Base-by-base conservation (phyloP, 2,888 invertebrate genomes). In the Sialis lutaria region DNA sequence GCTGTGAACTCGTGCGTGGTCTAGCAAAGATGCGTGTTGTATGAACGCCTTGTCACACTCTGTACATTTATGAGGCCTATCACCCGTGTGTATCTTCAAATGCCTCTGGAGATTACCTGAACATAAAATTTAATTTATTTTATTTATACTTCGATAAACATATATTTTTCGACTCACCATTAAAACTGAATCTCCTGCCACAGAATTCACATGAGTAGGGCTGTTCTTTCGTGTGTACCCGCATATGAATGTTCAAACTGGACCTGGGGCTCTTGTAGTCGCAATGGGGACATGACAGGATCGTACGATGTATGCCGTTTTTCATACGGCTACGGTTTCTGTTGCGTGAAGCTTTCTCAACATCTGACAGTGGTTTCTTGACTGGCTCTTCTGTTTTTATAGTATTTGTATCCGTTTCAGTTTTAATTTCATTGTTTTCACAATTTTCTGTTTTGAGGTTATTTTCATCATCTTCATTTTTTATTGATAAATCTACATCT, bases 171-270 rank as follows among this genome's bases (percentile, higher is more conserved):
- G 4, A 22, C 22, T 22, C 22, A 22, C 22, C 34, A 32, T 30
- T 8, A 6, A 42, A 33, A 31, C 37, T 41, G 33, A 49, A 51
- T 22, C 13, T 44, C 31, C 12, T 41, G 6, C 10, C 12, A 31
- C 51, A 51, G n/a, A 48, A 10, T 10, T 48, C 35, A 44, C 51
- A 49, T 31, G 13, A 6, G 6, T 34, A 34, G 33, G 43, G 32
- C 12, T 43, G 33, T 33, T 43, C 10, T 37, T 8, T n/a, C 6
- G 37, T 37, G 12, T 37, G 37, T 10, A 37, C 12, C 7, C 37
- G 37, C 37, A 37, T 37, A 37, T 37, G 37, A 10, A 37, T 5
- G n/a, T 37, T 37, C 12, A 37, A 37, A 6, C 12, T n/a, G 6
- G 37, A 37, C 22, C 22, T 22, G 22, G 22, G 22, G 22, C 22